Evolutionary conservation across 1,140 invertebrate species (phyloP), one percentile per base, ranked within the genome.

Genomic region (Ladona fulva): DNA sequence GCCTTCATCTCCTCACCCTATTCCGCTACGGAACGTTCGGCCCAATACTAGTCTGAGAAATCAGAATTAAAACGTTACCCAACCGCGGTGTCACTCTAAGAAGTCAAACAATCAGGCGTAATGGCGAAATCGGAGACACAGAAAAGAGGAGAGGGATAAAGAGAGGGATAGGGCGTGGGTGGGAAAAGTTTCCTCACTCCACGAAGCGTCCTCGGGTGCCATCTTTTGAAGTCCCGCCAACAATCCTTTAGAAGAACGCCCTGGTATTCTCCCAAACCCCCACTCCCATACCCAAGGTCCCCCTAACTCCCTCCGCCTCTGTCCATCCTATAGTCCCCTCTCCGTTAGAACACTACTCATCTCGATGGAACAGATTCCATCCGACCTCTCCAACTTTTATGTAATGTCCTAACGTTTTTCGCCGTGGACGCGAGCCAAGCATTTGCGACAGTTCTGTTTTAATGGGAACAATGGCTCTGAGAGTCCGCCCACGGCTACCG

Each of bases 351-450:
- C 52, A 12, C 52, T 12, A 8, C 29, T 37, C 29, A 16, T 66
- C 52, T 66, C 52, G 52, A 66, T 66, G 52, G 52, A 19, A 66
- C 52, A 66, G 52, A 6, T 66, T 66, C 52, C 52, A 19, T 66
- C 52, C 52, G 52, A 66, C 52, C n/a, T 66, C n/a, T 66, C 52
- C 52, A 22, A 66, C 52, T 66, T 66, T 66, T 66, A 66, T 66
- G 52, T 66, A 66, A 66, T 66, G 52, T 22, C 52, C 52, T 66
- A 66, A 66, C 29, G 29, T 66, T 66, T 66, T 66, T 22, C 52
- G 14, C 52, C 52, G 16, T 66, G 52, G 52, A 16, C 52, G 16
- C 16, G 52, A 16, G 52, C 52, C 52, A 66, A 66, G 52, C n/a
- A 19, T 66, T 66, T 66, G 52, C 52, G 52, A 66, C 52, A 66